These are phyloP conservation scores for Luperina testacea DNA, from an alignment of 2,888 invertebrate genomes.

Conservation along the genomic window DNA sequence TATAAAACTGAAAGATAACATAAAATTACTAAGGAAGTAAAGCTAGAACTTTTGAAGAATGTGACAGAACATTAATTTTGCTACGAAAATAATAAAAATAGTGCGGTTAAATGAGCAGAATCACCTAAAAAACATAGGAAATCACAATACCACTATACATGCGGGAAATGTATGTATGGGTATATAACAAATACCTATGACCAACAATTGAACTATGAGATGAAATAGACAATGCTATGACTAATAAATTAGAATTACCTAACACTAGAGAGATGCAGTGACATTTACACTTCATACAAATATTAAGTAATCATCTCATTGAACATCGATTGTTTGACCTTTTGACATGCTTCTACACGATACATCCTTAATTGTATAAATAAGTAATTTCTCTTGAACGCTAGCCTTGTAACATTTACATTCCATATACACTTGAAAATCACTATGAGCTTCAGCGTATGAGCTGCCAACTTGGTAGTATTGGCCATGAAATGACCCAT, in stretches of 20 bases:
- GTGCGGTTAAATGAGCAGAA: not conserved
- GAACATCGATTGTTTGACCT: constrained; percentile 47
- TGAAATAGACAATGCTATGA: constrained; percentile 13
- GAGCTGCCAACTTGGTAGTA: constrained; percentile 5
- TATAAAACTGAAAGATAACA: not conserved
- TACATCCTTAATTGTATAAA: constrained; percentile 46
- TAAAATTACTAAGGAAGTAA: not conserved
- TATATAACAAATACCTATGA: not conserved
- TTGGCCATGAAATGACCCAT: constrained; percentile 10
- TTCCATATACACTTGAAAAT: constrained; percentile 32
- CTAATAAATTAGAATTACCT: constrained; percentile 44
- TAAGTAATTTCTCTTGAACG: constrained; percentile 40
- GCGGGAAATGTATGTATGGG: not conserved
- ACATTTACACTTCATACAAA: constrained; percentile 30
- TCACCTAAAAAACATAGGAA: not conserved
- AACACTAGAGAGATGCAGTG: constrained; percentile 18
- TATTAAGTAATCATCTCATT: constrained; percentile 44
- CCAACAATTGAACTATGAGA: not conserved
- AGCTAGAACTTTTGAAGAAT: not conserved
- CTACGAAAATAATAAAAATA: not conserved
- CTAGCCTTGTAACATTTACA: constrained; percentile 46
- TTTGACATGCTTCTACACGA: constrained; percentile 43
- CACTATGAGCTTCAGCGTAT: constrained; percentile 11
- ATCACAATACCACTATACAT: not conserved
- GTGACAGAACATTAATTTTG: not conserved